A percentile compares a stretch with the other conserved stretches of the same genome.
These are phyloP conservation scores for Pherbina coryleti DNA, from an alignment of 2,888 invertebrate genomes.

Conservation along the genomic window DNA sequence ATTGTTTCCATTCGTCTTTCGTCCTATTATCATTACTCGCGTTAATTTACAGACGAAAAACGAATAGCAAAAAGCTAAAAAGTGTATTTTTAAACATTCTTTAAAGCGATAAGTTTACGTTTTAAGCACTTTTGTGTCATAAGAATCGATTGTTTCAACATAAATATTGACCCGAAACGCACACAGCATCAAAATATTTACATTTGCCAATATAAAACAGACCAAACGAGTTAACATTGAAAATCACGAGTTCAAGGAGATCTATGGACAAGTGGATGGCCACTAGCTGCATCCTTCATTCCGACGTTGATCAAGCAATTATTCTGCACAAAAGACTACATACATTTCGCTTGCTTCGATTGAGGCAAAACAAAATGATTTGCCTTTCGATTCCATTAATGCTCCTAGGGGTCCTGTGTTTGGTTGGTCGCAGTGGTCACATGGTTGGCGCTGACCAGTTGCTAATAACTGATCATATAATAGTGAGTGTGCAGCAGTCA, in stretches of 20 bases:
- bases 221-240: not conserved
- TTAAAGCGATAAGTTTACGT: slow-evolving; percentile 13
- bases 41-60: slow-evolving; percentile 12
- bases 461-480: slow-evolving; percentile 32
- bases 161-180: not conserved
- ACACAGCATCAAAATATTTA: not conserved
- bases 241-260: slow-evolving; percentile 12
- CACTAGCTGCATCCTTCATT: not conserved
- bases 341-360: not conserved
- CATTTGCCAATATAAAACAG: not conserved
- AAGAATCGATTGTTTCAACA: slow-evolving; percentile 8
- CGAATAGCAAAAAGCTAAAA: not conserved
- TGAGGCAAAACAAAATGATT: slow-evolving; percentile 16
- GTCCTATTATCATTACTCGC: slow-evolving; percentile 1
- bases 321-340: not conserved
- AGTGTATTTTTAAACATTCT: slow-evolving; percentile 17
- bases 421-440: slow-evolving; percentile 29
- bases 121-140: slow-evolving; percentile 11
- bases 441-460: slow-evolving; percentile 32
- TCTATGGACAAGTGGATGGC: not conserved
- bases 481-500: not conserved
- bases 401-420: slow-evolving; percentile 40
- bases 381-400: slow-evolving; percentile 40
- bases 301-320: not conserved
- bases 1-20: not conserved